Conservation (phyloP, 2,888 invertebrate genomes). For the Tipula vernalis region DNA sequence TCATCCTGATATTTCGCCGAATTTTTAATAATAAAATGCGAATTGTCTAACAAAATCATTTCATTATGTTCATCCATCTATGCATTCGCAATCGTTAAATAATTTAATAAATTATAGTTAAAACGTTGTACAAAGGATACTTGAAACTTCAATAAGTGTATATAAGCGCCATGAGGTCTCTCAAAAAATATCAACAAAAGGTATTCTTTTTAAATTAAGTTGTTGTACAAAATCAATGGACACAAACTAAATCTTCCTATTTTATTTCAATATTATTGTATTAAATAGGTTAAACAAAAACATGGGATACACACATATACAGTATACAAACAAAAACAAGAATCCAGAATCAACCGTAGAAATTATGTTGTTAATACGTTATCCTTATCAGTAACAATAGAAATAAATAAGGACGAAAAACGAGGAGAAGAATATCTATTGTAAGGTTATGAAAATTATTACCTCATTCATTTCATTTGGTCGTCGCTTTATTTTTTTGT, state of each 20-base stretch:
- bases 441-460: neutral
- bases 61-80: no score
- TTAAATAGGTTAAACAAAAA: neutral
- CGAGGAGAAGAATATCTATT: neutral
- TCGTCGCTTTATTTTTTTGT: neutral
- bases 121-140: neutral
- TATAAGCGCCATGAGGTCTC: neutral
- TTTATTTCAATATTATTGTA: neutral
- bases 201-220: neutral
- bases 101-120: no score
- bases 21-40: no score
- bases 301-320: neutral
- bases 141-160: neutral
- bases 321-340: neutral
- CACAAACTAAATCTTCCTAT: neutral
- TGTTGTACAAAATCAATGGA: neutral
- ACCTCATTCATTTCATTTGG: neutral
- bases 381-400: constrained; percentile 4
- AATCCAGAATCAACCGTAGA: neutral
- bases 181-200: neutral
- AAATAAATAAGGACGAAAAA: neutral
- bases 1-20: no score
- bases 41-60: no score
- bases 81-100: no score
- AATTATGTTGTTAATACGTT: constrained; percentile 4